Base-by-base conservation (phyloP, 2,797 vertebrate genomes). In the Hoplostethus atlanticus region DNA sequence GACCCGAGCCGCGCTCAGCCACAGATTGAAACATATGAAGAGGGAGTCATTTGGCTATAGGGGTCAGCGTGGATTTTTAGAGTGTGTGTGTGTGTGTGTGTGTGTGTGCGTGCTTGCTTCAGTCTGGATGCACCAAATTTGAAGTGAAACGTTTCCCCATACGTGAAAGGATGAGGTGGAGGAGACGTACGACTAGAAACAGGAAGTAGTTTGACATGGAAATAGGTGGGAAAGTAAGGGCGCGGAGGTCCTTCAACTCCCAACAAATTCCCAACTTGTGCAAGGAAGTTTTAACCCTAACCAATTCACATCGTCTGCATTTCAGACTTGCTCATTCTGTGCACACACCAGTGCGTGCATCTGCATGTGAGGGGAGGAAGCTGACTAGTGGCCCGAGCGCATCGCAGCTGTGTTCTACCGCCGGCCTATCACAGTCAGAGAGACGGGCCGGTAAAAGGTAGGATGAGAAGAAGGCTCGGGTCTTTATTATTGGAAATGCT, bases 11-110 rank as follows among this genome's bases (percentile, higher is more conserved):
- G 90, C 86, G 91, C 86, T 93, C 76, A 88, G 91, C 89, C 58
- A 52, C 93, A 92, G 91, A 95, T 93, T 95, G 93, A 96, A 96
- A 95, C 94, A 92, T 90, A 90, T 93, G 93, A 95, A 91, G 93
- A 94, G 94, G 28, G 90, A 95, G 93, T 95, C 94, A 94, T 94
- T 94, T 93, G 92, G 90, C 91, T 91, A 21, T 44, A 60, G 84
- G 81, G 94, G 89, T 93, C 93, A 87, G 84, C 91, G 90, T 88
- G 84, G 91, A 94, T 94, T 94, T 11, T 12, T n/a, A 4, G 56
- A 13, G 36, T 30, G 54, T 50, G 40, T 17, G 12, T 54, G 9
- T 34, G 53, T 31, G 17, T 48, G 57, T 57, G 34, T 28, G n/a
- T 13, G 8, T 34, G 13, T 34, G 11, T 15, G 54, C 34, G 54